Evolutionary conservation across 37 sponge, comb jelly and placozoan species (phyloP).

Genomic region (Beroe ovata): DNA sequence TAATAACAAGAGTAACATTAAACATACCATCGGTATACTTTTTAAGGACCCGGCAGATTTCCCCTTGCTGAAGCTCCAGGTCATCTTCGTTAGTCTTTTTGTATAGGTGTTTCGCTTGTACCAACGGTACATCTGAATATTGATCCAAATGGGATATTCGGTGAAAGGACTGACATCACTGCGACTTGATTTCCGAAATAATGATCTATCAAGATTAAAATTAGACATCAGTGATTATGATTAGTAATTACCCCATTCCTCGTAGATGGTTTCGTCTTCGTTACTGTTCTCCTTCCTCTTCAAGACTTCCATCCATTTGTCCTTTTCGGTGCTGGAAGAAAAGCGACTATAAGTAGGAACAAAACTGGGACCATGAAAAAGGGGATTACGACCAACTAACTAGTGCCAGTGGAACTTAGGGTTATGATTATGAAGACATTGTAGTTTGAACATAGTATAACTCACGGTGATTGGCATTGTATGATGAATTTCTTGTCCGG

Average conservation of each 20-base stretch:
- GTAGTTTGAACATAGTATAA: neutral
- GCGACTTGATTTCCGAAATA: too few relatives aligned
- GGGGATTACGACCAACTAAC: neutral
- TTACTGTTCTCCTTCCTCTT: neutral
- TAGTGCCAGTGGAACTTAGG: neutral
- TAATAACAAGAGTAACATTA: too few relatives aligned
- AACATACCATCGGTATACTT: slow-evolving; percentile 44
- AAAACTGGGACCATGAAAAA: too few relatives aligned
- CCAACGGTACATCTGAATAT: neutral
- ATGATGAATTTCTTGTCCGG: slow-evolving; percentile 30
- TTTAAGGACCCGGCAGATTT: slow-evolving; percentile 2
- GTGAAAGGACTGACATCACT: too few relatives aligned
- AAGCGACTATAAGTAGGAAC: too few relatives aligned
- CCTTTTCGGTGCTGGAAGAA: slow-evolving; percentile 1
- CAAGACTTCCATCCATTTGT: slow-evolving; percentile 4
- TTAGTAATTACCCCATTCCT: slow-evolving; percentile 16
- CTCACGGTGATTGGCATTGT: slow-evolving; percentile 21
- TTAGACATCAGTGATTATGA: too few relatives aligned
- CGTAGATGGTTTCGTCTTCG: slow-evolving; percentile 44
- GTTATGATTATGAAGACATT: neutral
- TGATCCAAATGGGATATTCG: too few relatives aligned
- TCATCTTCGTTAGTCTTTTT: slow-evolving; percentile 26
- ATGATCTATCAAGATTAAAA: too few relatives aligned
- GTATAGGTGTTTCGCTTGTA: neutral
- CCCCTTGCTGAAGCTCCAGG: neutral